Base-by-base conservation (phyloP, 2,113 vertebrate species). In the Odocoileus hemionus region DNA sequence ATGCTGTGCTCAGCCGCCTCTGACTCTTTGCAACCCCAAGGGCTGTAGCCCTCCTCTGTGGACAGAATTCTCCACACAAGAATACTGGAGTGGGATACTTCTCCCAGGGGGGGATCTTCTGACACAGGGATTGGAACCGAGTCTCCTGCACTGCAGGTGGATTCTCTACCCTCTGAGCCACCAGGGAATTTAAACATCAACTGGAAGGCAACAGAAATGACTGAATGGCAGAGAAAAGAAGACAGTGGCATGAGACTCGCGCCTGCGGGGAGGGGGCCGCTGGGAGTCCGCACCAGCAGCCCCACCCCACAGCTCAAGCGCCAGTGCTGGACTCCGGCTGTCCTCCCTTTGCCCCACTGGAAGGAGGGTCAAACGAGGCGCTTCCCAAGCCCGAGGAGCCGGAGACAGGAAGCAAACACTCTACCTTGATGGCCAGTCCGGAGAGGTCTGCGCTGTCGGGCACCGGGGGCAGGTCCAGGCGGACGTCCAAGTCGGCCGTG, bases 341-440 rank as follows among this genome's bases (percentile, higher is more conserved):
- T 11, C 33, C 86, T 36, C 7, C 25, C 19, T 76, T 39, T 36
- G 80, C n/a, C 47, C 3, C 0, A 10, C 14, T 8, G 19, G 15
- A 64, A 36, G 52, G 17, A 33, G 82, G 33, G 9, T 26, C 36
- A 28, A n/a, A n/a, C 12, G 47, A 36, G 8, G 13, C 39, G 15
- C 14, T 79, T 33, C 76, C 47, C 78, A 64, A 39, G 50, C 58
- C 57, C 2, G 0, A 2, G 55, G 36, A 26, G 39, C 82, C 3
- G 2, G 9, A 3, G 36, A 1, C 21, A 11, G 43, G 25, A 4
- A 76, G 60, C 54, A 9, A 30, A 67, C 7, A 30, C 3, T 95
- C 23, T 99, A 99, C 99, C 99, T 99, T 99, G 97, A 99, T 99
- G 43, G 99, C 98, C 89, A 99, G 98, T 19, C 99, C 99, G 30